Percentiles rank a stretch among this genome's conserved stretches.
phyloP scores from a whole-genome alignment of 2,888 invertebrate species.

The Sesia apiformis region DNA sequence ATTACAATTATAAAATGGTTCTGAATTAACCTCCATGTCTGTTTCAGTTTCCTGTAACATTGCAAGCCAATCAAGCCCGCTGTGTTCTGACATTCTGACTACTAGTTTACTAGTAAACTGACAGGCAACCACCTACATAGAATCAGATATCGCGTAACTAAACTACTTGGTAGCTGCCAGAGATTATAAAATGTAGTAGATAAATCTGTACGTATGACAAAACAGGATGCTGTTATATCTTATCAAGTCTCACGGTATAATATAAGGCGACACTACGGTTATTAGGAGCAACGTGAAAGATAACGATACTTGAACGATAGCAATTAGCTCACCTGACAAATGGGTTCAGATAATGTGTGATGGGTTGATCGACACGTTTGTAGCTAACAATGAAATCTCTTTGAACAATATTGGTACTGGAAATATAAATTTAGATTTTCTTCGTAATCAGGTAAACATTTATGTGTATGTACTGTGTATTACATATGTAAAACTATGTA shows the following conservation, averaged over 20 bases:
- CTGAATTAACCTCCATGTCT: no score
- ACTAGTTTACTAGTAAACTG: constrained; percentile 1
- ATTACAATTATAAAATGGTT: no score
- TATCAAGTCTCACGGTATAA: constrained; percentile 6
- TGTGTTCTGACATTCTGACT: not conserved
- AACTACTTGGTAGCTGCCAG: constrained; percentile 3
- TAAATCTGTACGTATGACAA: constrained; percentile 5
- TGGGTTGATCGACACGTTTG: no score
- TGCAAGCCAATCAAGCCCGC: not conserved
- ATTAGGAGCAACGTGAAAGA: constrained; percentile 3
- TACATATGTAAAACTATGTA: no score
- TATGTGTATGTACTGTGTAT: no score
- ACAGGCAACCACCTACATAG: constrained; percentile 8
- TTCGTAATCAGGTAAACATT: no score
- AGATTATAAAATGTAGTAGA: constrained; percentile 6
- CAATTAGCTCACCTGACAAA: no score
- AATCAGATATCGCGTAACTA: constrained; percentile 4
- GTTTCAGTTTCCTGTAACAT: not conserved
- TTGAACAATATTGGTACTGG: no score
- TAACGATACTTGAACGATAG: no score
- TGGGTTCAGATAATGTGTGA: no score
- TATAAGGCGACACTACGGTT: constrained; percentile 3
- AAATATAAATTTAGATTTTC: no score
- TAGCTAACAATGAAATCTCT: no score
- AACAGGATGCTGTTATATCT: constrained; percentile 10